phyloP scores from a whole-genome alignment of 2,797 vertebrate species.

The Coracias cyanogaster region DNA sequence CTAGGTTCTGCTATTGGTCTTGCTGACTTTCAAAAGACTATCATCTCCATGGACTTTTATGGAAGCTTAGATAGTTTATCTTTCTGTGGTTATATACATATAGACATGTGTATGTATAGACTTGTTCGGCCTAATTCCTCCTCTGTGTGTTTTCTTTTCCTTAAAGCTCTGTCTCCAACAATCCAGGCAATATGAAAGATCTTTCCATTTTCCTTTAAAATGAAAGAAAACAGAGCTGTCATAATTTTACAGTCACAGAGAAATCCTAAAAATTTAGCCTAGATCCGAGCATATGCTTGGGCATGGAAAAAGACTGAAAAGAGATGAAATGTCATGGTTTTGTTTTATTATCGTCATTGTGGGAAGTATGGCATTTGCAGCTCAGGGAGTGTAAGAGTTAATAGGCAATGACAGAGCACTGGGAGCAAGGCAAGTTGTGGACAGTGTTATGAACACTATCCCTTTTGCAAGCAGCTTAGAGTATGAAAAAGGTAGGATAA shows the following conservation, averaged over 20 bases:
- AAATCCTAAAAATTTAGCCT: not conserved
- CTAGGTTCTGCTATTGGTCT: not conserved
- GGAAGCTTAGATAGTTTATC: not conserved
- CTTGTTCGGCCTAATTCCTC: not conserved
- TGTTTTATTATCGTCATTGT: not conserved
- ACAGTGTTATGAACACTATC: not conserved
- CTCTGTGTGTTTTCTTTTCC: not conserved
- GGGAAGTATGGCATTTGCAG: not conserved
- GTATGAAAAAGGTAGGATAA: not conserved
- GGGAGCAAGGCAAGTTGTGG: not conserved
- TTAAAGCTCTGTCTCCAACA: not conserved
- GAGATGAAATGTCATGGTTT: not conserved
- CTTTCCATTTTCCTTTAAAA: not conserved
- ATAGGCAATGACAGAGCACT: not conserved
- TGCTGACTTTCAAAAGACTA: not conserved
- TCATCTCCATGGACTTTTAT: not conserved
- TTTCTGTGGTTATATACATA: not conserved
- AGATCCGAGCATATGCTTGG: not conserved
- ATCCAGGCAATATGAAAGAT: not conserved
- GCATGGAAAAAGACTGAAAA: not conserved
- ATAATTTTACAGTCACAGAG: accelerated
- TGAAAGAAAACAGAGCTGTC: not conserved
- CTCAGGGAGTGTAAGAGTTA: not conserved
- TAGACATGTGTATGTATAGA: too few species aligned
- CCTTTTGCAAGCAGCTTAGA: not conserved